phyloP scores from a whole-genome alignment of 2,888 invertebrate genomes.

The Oscheius myriophilus region DNA sequence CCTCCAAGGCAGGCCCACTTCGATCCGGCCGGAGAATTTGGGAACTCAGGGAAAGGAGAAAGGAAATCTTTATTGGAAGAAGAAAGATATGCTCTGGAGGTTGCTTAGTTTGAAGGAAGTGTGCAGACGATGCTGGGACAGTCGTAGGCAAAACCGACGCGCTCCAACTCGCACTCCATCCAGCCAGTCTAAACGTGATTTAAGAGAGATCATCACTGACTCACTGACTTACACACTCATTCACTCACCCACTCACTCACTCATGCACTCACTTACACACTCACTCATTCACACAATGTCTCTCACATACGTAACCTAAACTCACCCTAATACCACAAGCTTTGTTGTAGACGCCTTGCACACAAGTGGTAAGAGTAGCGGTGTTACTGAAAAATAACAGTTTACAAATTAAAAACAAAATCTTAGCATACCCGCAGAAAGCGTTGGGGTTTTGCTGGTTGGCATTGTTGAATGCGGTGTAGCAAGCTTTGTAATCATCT shows the following conservation, averaged over 20 bases:
- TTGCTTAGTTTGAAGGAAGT: not conserved
- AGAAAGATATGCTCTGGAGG: not conserved
- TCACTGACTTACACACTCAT: too few species aligned
- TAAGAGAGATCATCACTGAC: too few species aligned
- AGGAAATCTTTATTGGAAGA: not conserved
- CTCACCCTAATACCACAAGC: constrained; percentile 7
- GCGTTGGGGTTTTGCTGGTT: constrained; percentile 43
- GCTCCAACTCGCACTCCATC: constrained; percentile 50
- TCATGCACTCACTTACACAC: not conserved
- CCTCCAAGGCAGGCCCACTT: constrained; percentile 15
- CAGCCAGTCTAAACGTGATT: constrained; percentile 41
- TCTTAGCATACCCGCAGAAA: constrained; percentile 34
- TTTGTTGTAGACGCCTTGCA: not conserved
- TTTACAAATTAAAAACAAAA: not conserved
- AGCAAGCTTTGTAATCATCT: constrained; percentile 39
- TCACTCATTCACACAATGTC: not conserved
- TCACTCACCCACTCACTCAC: too few species aligned
- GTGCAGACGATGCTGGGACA: constrained; percentile 43
- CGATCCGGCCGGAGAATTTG: constrained; percentile 4
- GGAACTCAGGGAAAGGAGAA: not conserved
- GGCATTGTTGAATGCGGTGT: constrained; percentile 43
- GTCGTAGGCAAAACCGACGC: constrained; percentile 52
- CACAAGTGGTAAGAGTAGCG: constrained; percentile 2
- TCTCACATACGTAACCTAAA: not conserved
- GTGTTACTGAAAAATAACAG: constrained; percentile 6